A percentile compares a stretch with the other conserved stretches of the same genome.
phyloP scores from a whole-genome alignment of 2,888 invertebrate species.

The Sinodicranocentrus sp. region DNA sequence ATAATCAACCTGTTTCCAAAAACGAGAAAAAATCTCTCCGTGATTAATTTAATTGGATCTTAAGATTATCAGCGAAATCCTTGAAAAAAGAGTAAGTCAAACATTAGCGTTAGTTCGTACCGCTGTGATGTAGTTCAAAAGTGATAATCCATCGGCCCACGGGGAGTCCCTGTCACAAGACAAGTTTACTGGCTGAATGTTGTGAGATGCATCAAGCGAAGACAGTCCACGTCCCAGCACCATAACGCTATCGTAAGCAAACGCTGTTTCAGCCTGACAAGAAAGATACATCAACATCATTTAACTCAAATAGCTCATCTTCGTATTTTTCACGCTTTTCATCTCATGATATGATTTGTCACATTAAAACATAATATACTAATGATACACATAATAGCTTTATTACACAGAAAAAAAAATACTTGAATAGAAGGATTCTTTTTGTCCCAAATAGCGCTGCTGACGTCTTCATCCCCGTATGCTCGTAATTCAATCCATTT shows the following conservation, averaged over 20 bases:
- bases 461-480: conserved; percentile 74
- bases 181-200: conserved; percentile 85
- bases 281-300: background rate
- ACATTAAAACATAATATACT: conserved; percentile 8
- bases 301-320: conserved; percentile 8
- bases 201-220: conserved; percentile 84
- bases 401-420: background rate
- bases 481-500: conserved; percentile 74
- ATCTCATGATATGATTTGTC: background rate
- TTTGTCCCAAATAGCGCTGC: conserved; percentile 70
- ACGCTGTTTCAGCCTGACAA: conserved; percentile 70
- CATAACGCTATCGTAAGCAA: conserved; percentile 75
- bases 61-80: too few species aligned
- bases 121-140: conserved; percentile 87
- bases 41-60: too few species aligned
- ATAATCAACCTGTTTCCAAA: conserved; percentile 87
- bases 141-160: conserved; percentile 88
- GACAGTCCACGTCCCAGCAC: conserved; percentile 73
- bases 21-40: too few species aligned
- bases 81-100: too few species aligned
- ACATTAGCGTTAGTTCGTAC: too few species aligned
- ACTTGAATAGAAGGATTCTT: conserved; percentile 70
- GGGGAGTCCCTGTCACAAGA: conserved; percentile 86
- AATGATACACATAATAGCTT: conserved; percentile 9
- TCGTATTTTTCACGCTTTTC: conserved; percentile 16